Percentiles rank a stretch among this genome's conserved stretches.
Evolutionary conservation across 2,113 vertebrate species (phyloP).

Genomic region (Oreochromis tanganicae): DNA sequence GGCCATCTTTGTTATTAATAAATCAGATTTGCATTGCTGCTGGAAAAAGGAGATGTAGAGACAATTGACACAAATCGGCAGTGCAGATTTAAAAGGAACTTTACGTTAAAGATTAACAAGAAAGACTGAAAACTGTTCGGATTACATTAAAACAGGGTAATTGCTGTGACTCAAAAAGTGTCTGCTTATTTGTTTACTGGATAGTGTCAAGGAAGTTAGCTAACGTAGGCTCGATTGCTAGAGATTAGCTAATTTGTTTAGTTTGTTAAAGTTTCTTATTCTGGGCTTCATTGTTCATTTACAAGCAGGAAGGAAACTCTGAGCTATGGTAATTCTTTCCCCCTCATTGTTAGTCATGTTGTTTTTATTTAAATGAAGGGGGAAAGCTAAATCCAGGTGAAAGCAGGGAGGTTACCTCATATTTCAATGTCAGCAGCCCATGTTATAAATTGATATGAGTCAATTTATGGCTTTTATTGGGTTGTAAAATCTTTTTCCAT

Average conservation of each 20-base stretch:
- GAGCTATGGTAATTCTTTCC: not conserved
- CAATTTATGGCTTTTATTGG: not conserved
- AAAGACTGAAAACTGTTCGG: rapidly evolving
- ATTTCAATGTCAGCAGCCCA: not conserved
- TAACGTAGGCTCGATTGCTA: rapidly evolving
- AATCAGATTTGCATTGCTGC: not conserved
- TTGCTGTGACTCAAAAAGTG: not conserved
- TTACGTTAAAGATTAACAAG: not conserved
- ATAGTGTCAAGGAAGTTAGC: not conserved
- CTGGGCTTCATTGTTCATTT: not conserved
- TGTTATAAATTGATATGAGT: not conserved
- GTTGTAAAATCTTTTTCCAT: not conserved
- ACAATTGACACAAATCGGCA: not conserved
- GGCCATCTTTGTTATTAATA: rapidly evolving
- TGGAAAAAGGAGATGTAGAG: rapidly evolving
- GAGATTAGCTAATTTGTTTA: not conserved
- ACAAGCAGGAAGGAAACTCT: not conserved
- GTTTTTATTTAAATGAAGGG: not conserved
- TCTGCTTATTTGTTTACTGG: not conserved
- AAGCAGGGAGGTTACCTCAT: not conserved
- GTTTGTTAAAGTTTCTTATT: not conserved
- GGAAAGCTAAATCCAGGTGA: not conserved
- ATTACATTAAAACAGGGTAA: not conserved
- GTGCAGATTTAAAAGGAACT: not conserved
- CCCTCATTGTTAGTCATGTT: not conserved